These are phyloP conservation scores for Heteractis magnifica DNA, from an alignment of 92 coral and sea anemone genomes.

Conservation along the genomic window DNA sequence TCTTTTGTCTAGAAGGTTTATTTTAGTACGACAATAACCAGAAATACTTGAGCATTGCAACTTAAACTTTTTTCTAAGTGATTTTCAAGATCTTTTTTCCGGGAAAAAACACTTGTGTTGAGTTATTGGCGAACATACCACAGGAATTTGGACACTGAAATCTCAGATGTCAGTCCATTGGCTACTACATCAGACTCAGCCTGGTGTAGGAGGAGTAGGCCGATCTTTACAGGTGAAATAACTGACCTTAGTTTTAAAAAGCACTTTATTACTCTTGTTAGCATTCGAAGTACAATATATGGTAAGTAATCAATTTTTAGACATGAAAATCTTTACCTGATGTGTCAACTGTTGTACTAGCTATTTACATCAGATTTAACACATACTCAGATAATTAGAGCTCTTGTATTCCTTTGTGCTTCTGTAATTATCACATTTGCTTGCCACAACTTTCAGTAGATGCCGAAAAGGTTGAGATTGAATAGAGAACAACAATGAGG, in stretches of 20 bases:
- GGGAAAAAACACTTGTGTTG: neutral
- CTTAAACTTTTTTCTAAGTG: neutral
- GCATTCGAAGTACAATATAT: no score
- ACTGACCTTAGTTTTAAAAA: no score
- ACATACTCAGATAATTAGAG: neutral
- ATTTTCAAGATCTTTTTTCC: neutral
- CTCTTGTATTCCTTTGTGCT: neutral
- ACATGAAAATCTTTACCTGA: no score
- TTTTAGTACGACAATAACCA: neutral
- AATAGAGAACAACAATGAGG: neutral
- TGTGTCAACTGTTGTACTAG: neutral
- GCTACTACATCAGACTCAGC: no score
- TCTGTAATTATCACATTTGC: neutral
- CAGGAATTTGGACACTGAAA: no score
- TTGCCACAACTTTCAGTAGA: neutral
- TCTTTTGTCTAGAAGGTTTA: neutral
- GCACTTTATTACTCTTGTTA: no score
- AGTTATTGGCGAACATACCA: neutral
- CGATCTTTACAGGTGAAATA: no score
- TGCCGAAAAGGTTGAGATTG: neutral
- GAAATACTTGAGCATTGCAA: neutral
- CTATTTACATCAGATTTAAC: neutral
- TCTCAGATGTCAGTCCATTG: no score
- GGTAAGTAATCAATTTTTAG: no score
- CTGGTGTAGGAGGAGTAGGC: no score